phyloP scores from a whole-genome alignment of 2,888 invertebrate species.

The Dione vanillae region DNA sequence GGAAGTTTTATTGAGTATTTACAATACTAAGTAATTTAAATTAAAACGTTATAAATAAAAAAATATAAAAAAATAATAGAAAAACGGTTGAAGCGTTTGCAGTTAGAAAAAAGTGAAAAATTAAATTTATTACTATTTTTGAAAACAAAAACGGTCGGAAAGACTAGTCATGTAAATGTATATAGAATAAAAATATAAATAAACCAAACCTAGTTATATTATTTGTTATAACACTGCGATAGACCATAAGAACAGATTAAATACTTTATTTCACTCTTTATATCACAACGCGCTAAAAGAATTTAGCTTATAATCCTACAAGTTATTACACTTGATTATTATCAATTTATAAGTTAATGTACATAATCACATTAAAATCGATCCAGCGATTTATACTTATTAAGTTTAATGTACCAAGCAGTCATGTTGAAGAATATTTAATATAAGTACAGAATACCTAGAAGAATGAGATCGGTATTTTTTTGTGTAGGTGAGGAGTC shows the following conservation, averaged over 20 bases:
- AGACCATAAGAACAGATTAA: not conserved
- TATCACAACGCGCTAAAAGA: conserved; percentile 1
- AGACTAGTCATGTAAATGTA: too few relatives aligned
- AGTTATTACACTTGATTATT: not conserved
- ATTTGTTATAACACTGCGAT: not conserved
- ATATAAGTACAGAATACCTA: conserved; percentile 5
- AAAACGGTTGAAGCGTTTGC: not conserved
- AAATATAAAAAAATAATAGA: not conserved
- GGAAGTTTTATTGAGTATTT: conserved; percentile 11
- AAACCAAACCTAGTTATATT: not conserved
- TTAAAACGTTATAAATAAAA: not conserved
- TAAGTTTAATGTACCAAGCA: not conserved
- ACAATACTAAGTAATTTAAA: conserved; percentile 3
- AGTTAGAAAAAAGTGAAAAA: not conserved
- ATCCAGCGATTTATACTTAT: conserved; percentile 8
- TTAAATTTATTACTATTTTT: too few relatives aligned
- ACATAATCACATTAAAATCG: not conserved
- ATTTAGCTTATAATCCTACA: not conserved
- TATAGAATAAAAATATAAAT: not conserved
- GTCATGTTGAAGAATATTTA: not conserved
- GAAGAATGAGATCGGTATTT: conserved; percentile 21
- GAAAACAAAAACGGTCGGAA: too few relatives aligned
- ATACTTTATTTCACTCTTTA: not conserved
- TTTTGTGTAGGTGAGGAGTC: not conserved
- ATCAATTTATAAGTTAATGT: conserved; percentile 2